These are phyloP conservation scores for Gallinago solitaria DNA, from an alignment of 2,797 vertebrate genomes.

Conservation along the genomic window DNA sequence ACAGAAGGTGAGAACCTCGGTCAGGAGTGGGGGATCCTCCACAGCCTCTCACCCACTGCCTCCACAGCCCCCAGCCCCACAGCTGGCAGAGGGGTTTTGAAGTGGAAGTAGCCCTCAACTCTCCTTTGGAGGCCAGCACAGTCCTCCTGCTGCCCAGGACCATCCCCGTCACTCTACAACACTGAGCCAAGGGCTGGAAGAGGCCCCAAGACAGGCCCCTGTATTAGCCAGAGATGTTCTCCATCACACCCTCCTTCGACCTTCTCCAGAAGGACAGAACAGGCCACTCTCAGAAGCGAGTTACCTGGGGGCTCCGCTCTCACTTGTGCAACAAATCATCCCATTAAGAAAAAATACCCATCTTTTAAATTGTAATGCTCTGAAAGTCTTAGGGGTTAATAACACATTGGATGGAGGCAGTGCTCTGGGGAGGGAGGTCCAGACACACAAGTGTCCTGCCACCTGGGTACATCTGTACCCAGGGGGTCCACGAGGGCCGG, in stretches of 20 bases:
- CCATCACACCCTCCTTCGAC: not conserved
- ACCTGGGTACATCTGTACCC: accelerated
- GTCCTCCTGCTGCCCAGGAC: not conserved
- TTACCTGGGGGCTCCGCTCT: accelerated
- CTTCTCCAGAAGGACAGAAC: not conserved
- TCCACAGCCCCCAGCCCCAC: not conserved
- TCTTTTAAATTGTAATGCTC: not conserved
- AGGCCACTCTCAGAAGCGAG: not conserved
- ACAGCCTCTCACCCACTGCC: not conserved
- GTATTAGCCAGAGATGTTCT: not conserved
- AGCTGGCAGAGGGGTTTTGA: accelerated
- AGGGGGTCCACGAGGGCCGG: accelerated
- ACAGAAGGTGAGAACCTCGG: not conserved
- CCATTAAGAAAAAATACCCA: not conserved
- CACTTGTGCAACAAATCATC: accelerated
- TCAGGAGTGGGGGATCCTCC: not conserved
- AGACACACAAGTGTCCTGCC: not conserved
- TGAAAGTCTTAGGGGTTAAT: not conserved
- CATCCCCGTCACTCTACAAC: not conserved
- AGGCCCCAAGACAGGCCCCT: not conserved
- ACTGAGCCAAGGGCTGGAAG: not conserved
- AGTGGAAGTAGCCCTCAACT: not conserved
- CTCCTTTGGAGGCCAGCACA: not conserved
- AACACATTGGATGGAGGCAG: not conserved
- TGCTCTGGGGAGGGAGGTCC: not conserved